A percentile compares a stretch with the other conserved stretches of the same genome.
Conservation (phyloP, 1,140 invertebrate species). For the Sinella curviseta region DNA sequence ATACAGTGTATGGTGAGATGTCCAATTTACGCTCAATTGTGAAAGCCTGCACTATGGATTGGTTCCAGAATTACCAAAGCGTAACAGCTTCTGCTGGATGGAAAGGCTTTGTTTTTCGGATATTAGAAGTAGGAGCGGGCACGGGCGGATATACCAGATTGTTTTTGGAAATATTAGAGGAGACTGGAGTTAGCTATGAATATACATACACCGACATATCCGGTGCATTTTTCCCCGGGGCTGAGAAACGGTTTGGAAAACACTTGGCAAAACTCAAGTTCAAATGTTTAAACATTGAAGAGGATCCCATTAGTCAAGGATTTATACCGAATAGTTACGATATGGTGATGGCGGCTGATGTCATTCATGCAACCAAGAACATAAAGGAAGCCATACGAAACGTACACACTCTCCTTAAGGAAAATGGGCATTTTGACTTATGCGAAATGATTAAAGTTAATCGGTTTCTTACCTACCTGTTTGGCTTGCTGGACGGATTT, state of each 20-base stretch:
- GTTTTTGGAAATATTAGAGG: neutral
- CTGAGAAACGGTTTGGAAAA: neutral
- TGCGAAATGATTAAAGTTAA: neutral
- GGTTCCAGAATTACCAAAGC: neutral
- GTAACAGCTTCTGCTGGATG: neutral
- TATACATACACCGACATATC: neutral
- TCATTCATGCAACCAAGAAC: conserved; percentile 34
- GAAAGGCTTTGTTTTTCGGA: neutral
- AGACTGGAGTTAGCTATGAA: neutral
- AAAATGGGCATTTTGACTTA: neutral
- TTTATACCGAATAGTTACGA: conserved; percentile 31
- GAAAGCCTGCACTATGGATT: neutral
- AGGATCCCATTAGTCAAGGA: conserved; percentile 35
- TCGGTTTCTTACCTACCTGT: neutral
- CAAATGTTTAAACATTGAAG: conserved; percentile 34
- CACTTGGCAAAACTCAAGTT: neutral
- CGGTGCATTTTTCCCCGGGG: neutral
- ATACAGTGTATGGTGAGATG: neutral
- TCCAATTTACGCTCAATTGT: neutral
- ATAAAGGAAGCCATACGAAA: neutral
- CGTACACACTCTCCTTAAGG: neutral
- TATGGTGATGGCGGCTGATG: conserved; percentile 23
- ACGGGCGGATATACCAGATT: too few relatives aligned
- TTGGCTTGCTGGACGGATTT: conserved; percentile 35
- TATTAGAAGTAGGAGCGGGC: too few relatives aligned